Percentiles rank a stretch among this genome's conserved stretches.
Evolutionary conservation across 2,888 invertebrate genomes (phyloP).

Genomic region (Resseliella maxima): DNA sequence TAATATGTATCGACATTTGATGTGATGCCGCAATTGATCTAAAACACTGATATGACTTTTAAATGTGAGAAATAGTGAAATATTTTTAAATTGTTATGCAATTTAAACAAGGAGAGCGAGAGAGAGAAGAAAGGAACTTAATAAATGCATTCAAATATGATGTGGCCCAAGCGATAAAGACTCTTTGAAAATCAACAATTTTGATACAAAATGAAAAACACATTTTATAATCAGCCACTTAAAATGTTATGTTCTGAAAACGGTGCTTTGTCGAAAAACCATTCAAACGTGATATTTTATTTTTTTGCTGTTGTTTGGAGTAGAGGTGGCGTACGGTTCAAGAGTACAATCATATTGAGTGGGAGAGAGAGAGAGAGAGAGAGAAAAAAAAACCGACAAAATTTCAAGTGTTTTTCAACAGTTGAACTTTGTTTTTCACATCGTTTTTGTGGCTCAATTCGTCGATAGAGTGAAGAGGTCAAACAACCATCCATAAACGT

Average conservation of each 20-base stretch:
- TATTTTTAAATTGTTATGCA: neutral
- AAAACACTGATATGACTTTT: neutral
- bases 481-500: conserved; percentile 39
- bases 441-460: neutral
- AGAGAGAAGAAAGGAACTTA: too few relatives aligned
- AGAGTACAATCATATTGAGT: neutral
- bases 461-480: conserved; percentile 39
- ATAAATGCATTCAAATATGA: neutral
- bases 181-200: neutral
- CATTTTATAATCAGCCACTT: conserved; percentile 3
- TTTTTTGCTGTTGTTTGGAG: neutral
- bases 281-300: neutral
- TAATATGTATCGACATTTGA: neutral
- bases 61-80: neutral
- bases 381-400: neutral
- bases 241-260: neutral
- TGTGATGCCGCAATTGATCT: neutral
- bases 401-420: conserved; percentile 39
- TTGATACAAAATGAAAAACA: neutral
- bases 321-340: conserved; percentile 31
- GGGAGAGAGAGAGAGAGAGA: neutral
- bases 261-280: neutral
- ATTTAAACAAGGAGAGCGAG: too few relatives aligned
- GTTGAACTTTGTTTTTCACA: neutral
- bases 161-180: neutral